Conservation (phyloP, 2,888 invertebrate genomes). For the Drosophila hamatofila region DNA sequence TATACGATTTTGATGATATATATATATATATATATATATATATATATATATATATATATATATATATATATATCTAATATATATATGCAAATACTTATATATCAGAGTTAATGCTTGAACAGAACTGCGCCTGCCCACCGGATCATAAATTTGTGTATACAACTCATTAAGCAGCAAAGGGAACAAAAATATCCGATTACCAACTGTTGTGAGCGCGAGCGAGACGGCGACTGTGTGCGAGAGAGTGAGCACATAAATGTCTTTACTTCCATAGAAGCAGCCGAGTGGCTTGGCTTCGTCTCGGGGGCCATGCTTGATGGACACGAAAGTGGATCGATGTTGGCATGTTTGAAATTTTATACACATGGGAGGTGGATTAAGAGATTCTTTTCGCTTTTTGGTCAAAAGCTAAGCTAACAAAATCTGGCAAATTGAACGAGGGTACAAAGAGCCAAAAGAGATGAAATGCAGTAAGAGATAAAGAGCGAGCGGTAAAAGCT, state of each 20-base stretch:
- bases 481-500: not conserved
- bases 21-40: not conserved
- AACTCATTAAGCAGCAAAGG: slow-evolving; percentile 81
- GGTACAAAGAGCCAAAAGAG: not conserved
- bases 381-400: slow-evolving; percentile 58
- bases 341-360: slow-evolving; percentile 81
- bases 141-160: slow-evolving; percentile 83
- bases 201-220: slow-evolving; percentile 5
- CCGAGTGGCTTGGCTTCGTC: slow-evolving; percentile 11
- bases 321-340: slow-evolving; percentile 75
- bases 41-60: not conserved
- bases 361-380: slow-evolving; percentile 76
- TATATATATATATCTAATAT: not conserved
- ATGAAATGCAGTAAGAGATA: slow-evolving; percentile 1
- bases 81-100: not conserved
- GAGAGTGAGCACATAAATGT: slow-evolving; percentile 26
- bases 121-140: slow-evolving; percentile 80
- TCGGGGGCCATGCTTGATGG: slow-evolving; percentile 65
- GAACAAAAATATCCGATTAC: slow-evolving; percentile 80
- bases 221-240: slow-evolving; percentile 9
- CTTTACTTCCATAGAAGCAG: slow-evolving; percentile 65
- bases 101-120: slow-evolving; percentile 53
- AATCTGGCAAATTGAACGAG: slow-evolving; percentile 10
- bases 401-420: slow-evolving; percentile 46
- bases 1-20: slow-evolving; percentile 19